These are phyloP conservation scores for Diplolepis rosae DNA, from an alignment of 2,888 invertebrate species.

Conservation along the genomic window DNA sequence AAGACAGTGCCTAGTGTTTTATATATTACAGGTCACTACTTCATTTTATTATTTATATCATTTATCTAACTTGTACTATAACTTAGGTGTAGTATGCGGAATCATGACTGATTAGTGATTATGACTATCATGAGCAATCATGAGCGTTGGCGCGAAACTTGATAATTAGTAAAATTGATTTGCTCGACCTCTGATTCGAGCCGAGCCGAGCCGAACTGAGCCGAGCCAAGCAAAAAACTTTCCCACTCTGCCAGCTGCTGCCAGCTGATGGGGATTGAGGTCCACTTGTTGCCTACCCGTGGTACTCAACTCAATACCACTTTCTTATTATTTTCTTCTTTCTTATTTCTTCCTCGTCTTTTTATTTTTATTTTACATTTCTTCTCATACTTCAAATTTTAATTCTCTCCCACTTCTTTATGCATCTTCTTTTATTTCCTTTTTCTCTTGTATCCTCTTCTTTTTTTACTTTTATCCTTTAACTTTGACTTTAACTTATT, in stretches of 20 bases:
- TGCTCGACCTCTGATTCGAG: slow-evolving; percentile 14
- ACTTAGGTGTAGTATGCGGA: background rate
- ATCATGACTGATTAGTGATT: no score
- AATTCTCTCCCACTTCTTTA: background rate
- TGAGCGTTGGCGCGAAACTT: background rate
- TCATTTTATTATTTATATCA: background rate
- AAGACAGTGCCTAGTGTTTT: background rate
- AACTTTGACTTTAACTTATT: background rate
- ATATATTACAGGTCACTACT: background rate
- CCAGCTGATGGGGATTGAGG: background rate
- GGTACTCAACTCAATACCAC: background rate
- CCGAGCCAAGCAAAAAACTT: no score
- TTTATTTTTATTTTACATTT: background rate
- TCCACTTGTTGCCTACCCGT: slow-evolving; percentile 22
- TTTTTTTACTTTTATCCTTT: background rate
- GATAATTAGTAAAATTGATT: background rate
- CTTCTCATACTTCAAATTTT: background rate
- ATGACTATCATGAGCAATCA: no score
- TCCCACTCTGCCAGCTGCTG: background rate
- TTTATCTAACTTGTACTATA: background rate
- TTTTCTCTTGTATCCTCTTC: background rate
- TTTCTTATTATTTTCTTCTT: background rate
- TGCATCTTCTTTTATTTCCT: background rate
- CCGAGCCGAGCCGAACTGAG: background rate
- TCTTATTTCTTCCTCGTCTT: background rate